Evolutionary conservation across 1,140 invertebrate genomes (phyloP).

Genomic region (Aethina tumida): DNA sequence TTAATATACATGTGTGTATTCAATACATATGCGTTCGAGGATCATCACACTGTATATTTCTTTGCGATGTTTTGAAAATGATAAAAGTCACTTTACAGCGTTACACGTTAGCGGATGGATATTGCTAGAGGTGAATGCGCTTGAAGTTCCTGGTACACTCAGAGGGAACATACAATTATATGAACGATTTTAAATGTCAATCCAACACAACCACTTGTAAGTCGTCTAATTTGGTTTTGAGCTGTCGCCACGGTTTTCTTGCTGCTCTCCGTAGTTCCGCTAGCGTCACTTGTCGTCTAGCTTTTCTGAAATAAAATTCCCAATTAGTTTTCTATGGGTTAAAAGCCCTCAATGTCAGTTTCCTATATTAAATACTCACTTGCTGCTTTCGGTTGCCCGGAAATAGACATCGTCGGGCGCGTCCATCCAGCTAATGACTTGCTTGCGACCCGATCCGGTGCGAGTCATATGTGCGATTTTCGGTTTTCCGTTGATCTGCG

Average conservation of each 20-base stretch:
- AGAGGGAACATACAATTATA: too few species aligned
- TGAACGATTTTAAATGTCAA: conserved; percentile 29
- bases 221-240: conserved; percentile 38
- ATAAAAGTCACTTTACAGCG: too few species aligned
- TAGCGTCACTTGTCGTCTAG: conserved; percentile 67
- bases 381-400: conserved; percentile 78
- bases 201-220: conserved; percentile 32
- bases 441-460: conserved; percentile 58
- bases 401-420: conserved; percentile 96
- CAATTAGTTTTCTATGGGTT: background rate
- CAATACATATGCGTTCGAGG: too few species aligned
- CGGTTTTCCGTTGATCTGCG: conserved; percentile 62
- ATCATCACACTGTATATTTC: too few species aligned
- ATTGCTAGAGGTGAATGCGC: too few species aligned
- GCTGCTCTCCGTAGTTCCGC: conserved; percentile 78
- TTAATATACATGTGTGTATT: too few species aligned
- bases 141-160: too few species aligned
- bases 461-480: conserved; percentile 59
- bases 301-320: conserved; percentile 53
- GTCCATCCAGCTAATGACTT: conserved; percentile 96
- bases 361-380: conserved; percentile 51
- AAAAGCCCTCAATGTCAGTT: background rate
- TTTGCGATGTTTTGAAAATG: too few species aligned
- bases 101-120: too few species aligned
- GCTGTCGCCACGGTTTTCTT: conserved; percentile 78